A percentile compares a stretch with the other conserved stretches of the same genome.
These are phyloP conservation scores for Anniella stebbinsi DNA, from an alignment of 2,797 vertebrate genomes.

Conservation along the genomic window DNA sequence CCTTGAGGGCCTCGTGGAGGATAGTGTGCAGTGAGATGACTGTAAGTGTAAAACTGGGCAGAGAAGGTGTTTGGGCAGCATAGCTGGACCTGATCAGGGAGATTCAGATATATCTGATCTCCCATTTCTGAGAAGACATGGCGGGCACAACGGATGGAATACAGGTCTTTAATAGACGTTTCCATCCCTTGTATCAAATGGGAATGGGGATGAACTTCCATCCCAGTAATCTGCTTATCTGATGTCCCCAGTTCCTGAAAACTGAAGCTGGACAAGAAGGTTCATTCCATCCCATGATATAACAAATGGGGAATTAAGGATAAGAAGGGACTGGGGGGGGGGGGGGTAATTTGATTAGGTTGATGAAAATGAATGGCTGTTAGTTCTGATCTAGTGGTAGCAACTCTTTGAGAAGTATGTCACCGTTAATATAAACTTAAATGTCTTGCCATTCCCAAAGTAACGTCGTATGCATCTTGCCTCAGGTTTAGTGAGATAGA, in stretches of 20 bases:
- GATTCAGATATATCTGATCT: constrained; percentile 3
- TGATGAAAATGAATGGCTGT: background rate
- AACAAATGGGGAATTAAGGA: background rate
- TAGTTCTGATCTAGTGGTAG: background rate
- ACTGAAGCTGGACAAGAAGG: background rate
- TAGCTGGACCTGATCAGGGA: constrained; percentile 36
- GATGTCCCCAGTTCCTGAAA: background rate
- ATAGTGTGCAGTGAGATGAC: background rate
- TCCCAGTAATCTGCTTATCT: background rate
- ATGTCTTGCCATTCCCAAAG: background rate
- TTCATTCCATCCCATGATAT: background rate
- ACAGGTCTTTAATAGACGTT: background rate
- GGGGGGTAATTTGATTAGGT: background rate
- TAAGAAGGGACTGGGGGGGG: too few species aligned
- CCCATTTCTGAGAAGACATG: constrained; percentile 26
- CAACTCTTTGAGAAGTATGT: background rate
- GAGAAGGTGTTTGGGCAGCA: background rate
- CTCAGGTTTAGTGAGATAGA: background rate
- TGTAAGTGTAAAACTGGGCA: constrained; percentile 38
- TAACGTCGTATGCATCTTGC: background rate
- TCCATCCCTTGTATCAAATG: background rate
- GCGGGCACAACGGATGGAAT: background rate
- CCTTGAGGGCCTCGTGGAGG: constrained; percentile 5
- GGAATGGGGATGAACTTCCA: background rate
- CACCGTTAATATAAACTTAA: background rate